phyloP scores from a whole-genome alignment of 2,797 vertebrate genomes.

The Pangasius krempfi region DNA sequence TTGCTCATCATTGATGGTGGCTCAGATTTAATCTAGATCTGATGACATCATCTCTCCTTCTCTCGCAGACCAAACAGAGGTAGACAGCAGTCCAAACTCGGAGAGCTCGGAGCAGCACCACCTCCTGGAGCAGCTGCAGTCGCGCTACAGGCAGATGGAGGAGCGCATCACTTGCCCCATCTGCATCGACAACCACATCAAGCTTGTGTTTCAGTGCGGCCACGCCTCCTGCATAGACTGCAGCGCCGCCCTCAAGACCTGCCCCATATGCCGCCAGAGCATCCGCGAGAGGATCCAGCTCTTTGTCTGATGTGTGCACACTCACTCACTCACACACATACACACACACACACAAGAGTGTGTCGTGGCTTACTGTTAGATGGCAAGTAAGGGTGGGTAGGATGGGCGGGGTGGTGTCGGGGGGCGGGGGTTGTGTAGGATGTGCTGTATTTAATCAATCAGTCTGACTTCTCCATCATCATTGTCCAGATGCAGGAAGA shows the following conservation, averaged over 20 bases:
- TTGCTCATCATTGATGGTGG: background rate
- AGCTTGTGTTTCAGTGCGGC: constrained; percentile 97
- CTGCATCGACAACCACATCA: constrained; percentile 98
- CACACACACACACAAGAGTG: constrained; percentile 8
- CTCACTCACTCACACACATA: background rate
- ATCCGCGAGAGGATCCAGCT: constrained; percentile 94
- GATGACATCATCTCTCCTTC: background rate
- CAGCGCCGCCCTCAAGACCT: constrained; percentile 87
- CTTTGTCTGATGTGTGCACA: constrained; percentile 78
- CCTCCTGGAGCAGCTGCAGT: constrained; percentile 97
- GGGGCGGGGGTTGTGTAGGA: background rate
- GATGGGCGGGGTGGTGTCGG: background rate
- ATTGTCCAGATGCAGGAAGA: background rate
- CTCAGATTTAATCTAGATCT: background rate
- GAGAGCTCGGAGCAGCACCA: constrained; percentile 88
- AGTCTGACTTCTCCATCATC: constrained; percentile 4
- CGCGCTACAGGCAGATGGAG: constrained; percentile 96
- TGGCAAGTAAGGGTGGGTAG: background rate
- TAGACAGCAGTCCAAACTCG: constrained; percentile 81
- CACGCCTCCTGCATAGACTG: constrained; percentile 96
- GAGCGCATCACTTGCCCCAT: constrained; percentile 98
- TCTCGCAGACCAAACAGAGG: constrained; percentile 89
- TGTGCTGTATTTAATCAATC: constrained; percentile 30
- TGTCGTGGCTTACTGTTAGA: constrained; percentile 5
- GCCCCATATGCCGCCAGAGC: constrained; percentile 95